Evolutionary conservation across 2,797 vertebrate species (phyloP).

Genomic region (Gila robusta): DNA sequence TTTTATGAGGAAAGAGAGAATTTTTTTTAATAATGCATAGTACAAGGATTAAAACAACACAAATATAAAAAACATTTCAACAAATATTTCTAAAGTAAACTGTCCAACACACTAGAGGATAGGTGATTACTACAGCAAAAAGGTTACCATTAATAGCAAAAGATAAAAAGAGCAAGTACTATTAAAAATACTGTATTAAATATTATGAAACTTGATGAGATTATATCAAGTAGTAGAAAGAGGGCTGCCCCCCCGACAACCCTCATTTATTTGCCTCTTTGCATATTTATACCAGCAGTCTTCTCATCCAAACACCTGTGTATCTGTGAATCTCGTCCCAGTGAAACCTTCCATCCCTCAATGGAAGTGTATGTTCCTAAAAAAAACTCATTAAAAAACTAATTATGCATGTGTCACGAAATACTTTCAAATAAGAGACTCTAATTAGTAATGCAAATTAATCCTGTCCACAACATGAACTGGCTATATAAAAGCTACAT

Average conservation of each 20-base stretch:
- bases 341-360: conserved; percentile 13
- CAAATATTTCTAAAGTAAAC: not conserved
- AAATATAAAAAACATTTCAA: not conserved
- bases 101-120: not conserved
- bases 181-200: not conserved
- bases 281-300: conserved; percentile 53
- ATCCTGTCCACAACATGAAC: not conserved
- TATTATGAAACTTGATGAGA: not conserved
- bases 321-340: not conserved
- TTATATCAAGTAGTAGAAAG: not conserved
- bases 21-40: not conserved
- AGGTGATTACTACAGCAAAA: not conserved
- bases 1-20: not conserved
- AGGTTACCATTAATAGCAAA: not conserved
- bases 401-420: conserved; percentile 24
- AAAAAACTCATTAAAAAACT: conserved; percentile 19
- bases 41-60: not conserved
- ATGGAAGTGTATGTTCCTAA: conserved; percentile 22
- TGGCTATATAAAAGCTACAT: not conserved
- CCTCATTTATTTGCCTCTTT: conserved; percentile 9
- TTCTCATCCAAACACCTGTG: conserved; percentile 52
- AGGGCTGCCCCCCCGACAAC: not conserved
- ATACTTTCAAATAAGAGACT: conserved; percentile 15
- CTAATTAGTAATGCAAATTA: conserved; percentile 15
- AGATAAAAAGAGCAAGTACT: not conserved